A percentile compares a stretch with the other conserved stretches of the same genome.
Conservation (phyloP, 2,888 invertebrate genomes). For the Ptychoptera albimana region DNA sequence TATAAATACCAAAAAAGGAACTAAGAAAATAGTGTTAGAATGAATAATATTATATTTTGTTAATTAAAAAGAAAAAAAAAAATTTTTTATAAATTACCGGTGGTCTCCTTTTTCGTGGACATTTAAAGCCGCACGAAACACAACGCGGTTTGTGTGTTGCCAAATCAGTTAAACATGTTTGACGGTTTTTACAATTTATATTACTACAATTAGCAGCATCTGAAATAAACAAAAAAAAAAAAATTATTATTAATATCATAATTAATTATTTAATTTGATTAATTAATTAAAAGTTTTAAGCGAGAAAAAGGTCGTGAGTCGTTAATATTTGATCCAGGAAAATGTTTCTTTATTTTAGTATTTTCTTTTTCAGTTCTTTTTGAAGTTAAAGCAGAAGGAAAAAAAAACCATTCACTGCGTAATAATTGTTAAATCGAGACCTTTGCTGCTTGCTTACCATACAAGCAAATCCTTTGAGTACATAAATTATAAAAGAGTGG, state of each 20-base stretch:
- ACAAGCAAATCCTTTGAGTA: no score
- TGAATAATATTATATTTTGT: background rate
- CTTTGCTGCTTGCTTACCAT: no score
- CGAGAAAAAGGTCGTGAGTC: no score
- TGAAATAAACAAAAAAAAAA: slow-evolving; percentile 25
- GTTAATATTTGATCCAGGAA: no score
- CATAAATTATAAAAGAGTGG: no score
- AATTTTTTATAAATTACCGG: slow-evolving; percentile 10
- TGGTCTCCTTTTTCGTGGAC: slow-evolving; percentile 29
- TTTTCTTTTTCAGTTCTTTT: no score
- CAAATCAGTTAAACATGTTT: slow-evolving; percentile 50
- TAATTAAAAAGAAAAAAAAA: background rate
- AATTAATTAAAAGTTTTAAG: no score
- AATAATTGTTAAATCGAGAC: no score
- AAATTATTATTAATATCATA: background rate
- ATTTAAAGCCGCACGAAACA: slow-evolving; percentile 49
- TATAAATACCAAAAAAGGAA: background rate
- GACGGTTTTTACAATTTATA: slow-evolving; percentile 48
- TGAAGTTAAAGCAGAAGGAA: no score
- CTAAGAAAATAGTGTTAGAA: background rate
- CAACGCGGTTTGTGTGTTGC: slow-evolving; percentile 50
- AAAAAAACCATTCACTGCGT: no score
- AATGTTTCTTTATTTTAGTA: no score
- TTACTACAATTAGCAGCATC: slow-evolving; percentile 48
- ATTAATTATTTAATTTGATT: background rate